Base-by-base conservation (phyloP, 2,888 invertebrate species). In the Sphaerophoria taeniata region DNA sequence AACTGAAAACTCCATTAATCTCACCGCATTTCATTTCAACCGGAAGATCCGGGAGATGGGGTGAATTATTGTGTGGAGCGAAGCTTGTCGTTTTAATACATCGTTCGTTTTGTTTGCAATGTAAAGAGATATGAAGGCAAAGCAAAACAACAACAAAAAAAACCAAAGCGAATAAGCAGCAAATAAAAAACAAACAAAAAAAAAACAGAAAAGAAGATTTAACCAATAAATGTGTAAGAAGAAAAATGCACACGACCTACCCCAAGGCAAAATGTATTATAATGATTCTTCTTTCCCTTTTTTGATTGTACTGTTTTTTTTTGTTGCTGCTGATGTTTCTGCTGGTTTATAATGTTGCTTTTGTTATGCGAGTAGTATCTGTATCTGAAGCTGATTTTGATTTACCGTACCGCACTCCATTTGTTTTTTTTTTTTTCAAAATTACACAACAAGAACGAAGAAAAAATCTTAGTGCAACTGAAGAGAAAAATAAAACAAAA, bases 221-320 rank as follows among this genome's bases (percentile, higher is more conserved):
- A 84, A 79, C 73, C 83, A 73, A 87, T 60, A 60, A 24, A 60
- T 60, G 60, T 70, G 83, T 73, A 76, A 73, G 79, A 86, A 82
- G 81, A 82, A 86, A 85, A 81, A 81, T 88, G 89, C 88, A 88
- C 87, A 89, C 90, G 89, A 89, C 89, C 89, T 90, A 89, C 90
- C 89, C 90, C 90, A 89, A 89, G 89, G 89, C 89, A 87, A 89
- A 89, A 90, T 89, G 87, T 89, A 89, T 89, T 89, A 90, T 90
- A 89, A 88, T 90, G 88, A 77, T 24, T 75, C 74, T 43, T 60
- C 80, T 73, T 58, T 83, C 63, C 82, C 83, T 60, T 80, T 79
- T 75, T n/a, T n/a, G n/a, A 53, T 7, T 43, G 3, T 36, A 36
- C 6, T 36, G 36, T 36, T 36, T 36, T 39, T 39, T 72, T 31